Conservation (phyloP, 2,888 invertebrate species). For the Monochamus alternatus region DNA sequence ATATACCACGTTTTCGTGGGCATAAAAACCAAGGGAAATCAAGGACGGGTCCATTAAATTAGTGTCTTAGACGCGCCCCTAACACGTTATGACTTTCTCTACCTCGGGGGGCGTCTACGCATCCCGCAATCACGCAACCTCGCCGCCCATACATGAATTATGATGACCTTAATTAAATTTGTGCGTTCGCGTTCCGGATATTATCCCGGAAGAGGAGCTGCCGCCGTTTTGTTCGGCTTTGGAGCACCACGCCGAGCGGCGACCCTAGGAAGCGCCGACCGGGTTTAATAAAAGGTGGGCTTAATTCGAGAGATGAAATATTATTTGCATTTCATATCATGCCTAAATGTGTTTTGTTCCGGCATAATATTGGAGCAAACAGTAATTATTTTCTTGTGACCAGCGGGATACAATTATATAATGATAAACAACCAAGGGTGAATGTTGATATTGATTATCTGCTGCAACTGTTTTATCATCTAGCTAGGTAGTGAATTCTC, state of each 20-base stretch:
- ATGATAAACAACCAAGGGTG: too few species aligned
- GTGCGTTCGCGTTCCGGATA: constrained; percentile 54
- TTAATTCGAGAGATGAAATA: constrained; percentile 33
- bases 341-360: constrained; percentile 10
- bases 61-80: not conserved
- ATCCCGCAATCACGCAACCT: constrained; percentile 52
- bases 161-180: constrained; percentile 58
- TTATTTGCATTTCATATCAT: constrained; percentile 27
- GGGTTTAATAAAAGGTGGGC: constrained; percentile 30
- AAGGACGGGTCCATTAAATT: too few species aligned
- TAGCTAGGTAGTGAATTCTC: too few species aligned
- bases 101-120: constrained; percentile 42
- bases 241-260: constrained; percentile 22
- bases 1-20: too few species aligned
- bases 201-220: constrained; percentile 51
- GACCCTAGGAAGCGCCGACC: constrained; percentile 27
- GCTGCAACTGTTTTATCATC: too few species aligned
- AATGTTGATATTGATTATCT: too few species aligned
- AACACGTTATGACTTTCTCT: not conserved
- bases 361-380: constrained; percentile 1
- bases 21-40: too few species aligned
- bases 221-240: constrained; percentile 46
- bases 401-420: not conserved
- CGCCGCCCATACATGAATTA: constrained; percentile 55
- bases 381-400: not conserved